A percentile compares a stretch with the other conserved stretches of the same genome.
Conservation (phyloP, 2,888 invertebrate species). For the Cordilura impudica region DNA sequence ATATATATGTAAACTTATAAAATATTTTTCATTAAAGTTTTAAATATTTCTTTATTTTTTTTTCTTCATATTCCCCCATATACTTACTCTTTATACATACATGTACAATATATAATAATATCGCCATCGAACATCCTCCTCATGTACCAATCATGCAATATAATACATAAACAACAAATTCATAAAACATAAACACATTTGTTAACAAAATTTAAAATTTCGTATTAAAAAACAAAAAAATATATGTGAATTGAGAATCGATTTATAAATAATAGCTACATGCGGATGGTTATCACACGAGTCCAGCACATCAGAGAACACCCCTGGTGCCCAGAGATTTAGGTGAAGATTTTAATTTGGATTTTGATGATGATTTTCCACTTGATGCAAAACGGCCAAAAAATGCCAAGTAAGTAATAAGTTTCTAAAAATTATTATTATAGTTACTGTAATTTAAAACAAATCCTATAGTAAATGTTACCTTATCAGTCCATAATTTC, state of each 20-base stretch:
- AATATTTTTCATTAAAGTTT: background rate
- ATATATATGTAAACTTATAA: background rate
- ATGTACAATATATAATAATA: background rate
- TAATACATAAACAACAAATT: conserved; percentile 12
- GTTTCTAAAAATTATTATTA: conserved; percentile 6
- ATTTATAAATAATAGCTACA: conserved; percentile 82
- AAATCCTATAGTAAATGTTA: conserved; percentile 34
- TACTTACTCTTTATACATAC: background rate
- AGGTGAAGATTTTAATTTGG: conserved; percentile 83
- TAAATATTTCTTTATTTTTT: background rate
- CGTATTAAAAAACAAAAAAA: conserved; percentile 23
- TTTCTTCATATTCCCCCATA: background rate
- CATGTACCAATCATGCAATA: too few relatives aligned
- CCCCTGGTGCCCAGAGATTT: conserved; percentile 87
- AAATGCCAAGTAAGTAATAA: conserved; percentile 91
- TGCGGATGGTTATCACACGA: conserved; percentile 92
- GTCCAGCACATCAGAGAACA: conserved; percentile 86
- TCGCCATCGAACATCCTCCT: background rate
- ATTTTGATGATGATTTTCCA: conserved; percentile 77
- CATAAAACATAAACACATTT: conserved; percentile 22
- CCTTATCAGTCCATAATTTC: background rate
- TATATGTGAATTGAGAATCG: conserved; percentile 36
- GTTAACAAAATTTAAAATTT: conserved; percentile 20
- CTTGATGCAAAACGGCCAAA: conserved; percentile 82
- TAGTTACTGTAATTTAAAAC: too few relatives aligned